Base-by-base conservation (phyloP, 2,888 invertebrate genomes). In the Ormyrus labotus region DNA sequence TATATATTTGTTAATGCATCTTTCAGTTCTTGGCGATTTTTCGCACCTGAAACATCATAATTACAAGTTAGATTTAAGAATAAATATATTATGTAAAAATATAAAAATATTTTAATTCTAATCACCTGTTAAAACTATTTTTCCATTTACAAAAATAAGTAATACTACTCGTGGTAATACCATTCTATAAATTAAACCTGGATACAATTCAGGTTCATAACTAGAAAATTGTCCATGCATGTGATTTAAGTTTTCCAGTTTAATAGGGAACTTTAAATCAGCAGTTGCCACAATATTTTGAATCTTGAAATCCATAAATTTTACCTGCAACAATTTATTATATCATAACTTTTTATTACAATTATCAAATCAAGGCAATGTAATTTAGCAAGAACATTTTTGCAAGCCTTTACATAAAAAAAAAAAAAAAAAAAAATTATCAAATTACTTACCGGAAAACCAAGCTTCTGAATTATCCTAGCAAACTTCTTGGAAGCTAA, bases 71-170 rank as follows among this genome's bases (percentile, higher is more conserved):
- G 34, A 34, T 34, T 34, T 4, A 34, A 34, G 34, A 55, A 67
- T 58, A 74, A 67, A 58, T 80, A 19, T 6, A 57, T 57, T 6
- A 34, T n/a, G 10, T 19, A 45, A 64, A 57, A 13, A 5, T 5
- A 60, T 7, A 61, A 58, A 51, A 13, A 78, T 64, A 6, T 61
- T 48, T 72, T 55, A 63, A 82, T 61, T 34, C 19, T 63, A 11
- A 85, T 87, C 86, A 92, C 93, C 93, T 87, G 99, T 99, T 83
- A 99, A 95, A 1, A 99, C 99, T 84, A 99, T 95, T 93, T 99
- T 99, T 76, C 99, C 99, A 91, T 99, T 99, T 0, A 99, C 99
- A 92, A 99, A 99, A 90, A 99, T 99, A 10, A 99, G 92, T 83
- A 99, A 92, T 5, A 99, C 99, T 84, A 99, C 95, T 84, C 98